A percentile compares a stretch with the other conserved stretches of the same genome.
phyloP scores from a whole-genome alignment of 1,140 invertebrate genomes.

The Drosophila suzukii region DNA sequence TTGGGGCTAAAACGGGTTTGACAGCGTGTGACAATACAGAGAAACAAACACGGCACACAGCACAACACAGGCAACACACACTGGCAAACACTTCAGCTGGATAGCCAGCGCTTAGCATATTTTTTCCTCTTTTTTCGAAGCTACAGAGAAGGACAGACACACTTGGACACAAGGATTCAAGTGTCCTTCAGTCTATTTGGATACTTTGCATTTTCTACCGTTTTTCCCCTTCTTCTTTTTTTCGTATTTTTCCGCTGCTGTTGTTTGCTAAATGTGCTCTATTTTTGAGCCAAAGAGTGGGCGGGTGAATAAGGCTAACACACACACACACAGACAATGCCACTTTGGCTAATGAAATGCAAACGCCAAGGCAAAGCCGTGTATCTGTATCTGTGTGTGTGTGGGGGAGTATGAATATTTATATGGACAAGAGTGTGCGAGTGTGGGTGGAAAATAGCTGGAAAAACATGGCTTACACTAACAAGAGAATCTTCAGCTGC shows the following conservation, averaged over 20 bases:
- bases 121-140: conserved; percentile 27
- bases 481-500: conserved; percentile 52
- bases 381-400: conserved; percentile 22
- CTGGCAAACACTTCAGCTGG: conserved; percentile 24
- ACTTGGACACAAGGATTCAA: conserved; percentile 77
- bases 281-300: conserved; percentile 62
- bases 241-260: conserved; percentile 16
- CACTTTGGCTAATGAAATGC: conserved; percentile 82
- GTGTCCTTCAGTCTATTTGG: conserved; percentile 82
- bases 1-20: conserved; percentile 68
- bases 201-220: conserved; percentile 76
- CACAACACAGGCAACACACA: conserved; percentile 13
- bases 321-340: conserved; percentile 57
- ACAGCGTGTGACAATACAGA: conserved; percentile 73
- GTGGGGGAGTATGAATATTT: conserved; percentile 64
- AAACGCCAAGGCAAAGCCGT: conserved; percentile 66
- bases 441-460: conserved; percentile 42
- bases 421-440: conserved; percentile 28
- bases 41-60: conserved; percentile 12
- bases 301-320: not conserved
- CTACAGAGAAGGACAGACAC: conserved; percentile 52
- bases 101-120: conserved; percentile 60
- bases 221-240: conserved; percentile 13
- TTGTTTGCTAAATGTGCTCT: conserved; percentile 76
- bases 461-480: conserved; percentile 47